A percentile compares a stretch with the other conserved stretches of the same genome.
Conservation (phyloP, 2,797 vertebrate species). For the Rhinichthys osculus region DNA sequence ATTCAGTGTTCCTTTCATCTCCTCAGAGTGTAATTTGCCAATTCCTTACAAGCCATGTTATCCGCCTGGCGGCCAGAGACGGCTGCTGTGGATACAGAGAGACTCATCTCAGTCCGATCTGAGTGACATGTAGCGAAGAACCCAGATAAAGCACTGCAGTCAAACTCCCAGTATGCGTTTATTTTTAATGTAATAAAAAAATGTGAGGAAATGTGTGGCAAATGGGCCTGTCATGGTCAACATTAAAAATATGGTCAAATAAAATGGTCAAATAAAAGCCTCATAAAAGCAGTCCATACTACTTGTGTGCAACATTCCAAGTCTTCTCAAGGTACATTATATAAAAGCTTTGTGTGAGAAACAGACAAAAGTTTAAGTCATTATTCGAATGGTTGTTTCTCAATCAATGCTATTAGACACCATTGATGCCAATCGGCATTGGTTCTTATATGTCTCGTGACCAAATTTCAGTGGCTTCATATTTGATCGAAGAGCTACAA, state of each 20-base stretch:
- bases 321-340: not conserved
- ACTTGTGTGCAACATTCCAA: not conserved
- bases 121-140: conserved; percentile 41
- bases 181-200: too few species aligned
- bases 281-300: not conserved
- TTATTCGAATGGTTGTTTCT: not conserved
- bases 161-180: not conserved
- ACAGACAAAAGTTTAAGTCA: not conserved
- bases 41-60: conserved; percentile 53
- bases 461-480: not conserved
- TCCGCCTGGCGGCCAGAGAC: conserved; percentile 38
- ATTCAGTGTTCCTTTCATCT: conserved; percentile 60
- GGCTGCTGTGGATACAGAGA: conserved; percentile 33
- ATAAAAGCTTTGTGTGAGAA: not conserved
- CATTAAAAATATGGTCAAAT: not conserved
- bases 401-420: not conserved
- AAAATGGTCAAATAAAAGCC: not conserved
- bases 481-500: not conserved
- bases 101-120: conserved; percentile 2
- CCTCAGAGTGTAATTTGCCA: conserved; percentile 62
- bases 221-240: too few species aligned
- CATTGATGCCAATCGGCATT: not conserved
- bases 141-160: conserved; percentile 53
- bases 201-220: too few species aligned
- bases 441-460: not conserved